These are phyloP conservation scores for Theretra japonica DNA, from an alignment of 2,888 invertebrate species.

Conservation along the genomic window DNA sequence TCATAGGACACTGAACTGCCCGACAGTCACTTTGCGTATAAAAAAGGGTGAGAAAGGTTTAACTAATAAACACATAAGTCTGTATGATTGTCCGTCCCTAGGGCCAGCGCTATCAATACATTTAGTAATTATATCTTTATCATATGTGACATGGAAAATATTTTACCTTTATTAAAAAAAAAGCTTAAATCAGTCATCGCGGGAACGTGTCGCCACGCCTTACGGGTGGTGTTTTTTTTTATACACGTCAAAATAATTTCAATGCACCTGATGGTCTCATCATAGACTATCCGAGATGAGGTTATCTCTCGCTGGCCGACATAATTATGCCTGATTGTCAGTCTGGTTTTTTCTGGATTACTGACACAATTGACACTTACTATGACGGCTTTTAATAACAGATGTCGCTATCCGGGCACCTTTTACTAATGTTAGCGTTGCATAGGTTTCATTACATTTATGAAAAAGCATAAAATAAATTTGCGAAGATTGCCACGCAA, in stretches of 20 bases:
- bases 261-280: too few species aligned
- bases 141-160: conserved; percentile 17
- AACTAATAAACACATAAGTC: conserved; percentile 4
- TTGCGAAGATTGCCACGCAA: too few species aligned
- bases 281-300: too few species aligned
- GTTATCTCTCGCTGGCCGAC: too few species aligned
- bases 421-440: too few species aligned
- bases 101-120: conserved; percentile 13
- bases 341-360: too few species aligned
- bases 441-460: too few species aligned
- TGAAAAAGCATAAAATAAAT: too few species aligned
- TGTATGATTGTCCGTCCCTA: conserved; percentile 11
- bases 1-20: not conserved
- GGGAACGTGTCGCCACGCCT: not conserved
- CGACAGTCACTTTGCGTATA: not conserved
- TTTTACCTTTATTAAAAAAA: conserved; percentile 23
- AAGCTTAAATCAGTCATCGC: conserved; percentile 7
- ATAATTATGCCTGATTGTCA: too few species aligned
- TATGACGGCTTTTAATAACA: too few species aligned
- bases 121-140: conserved; percentile 23
- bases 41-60: conserved; percentile 4
- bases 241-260: not conserved
- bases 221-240: not conserved
- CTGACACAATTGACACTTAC: too few species aligned
- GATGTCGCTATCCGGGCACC: too few species aligned